These are phyloP conservation scores for Benitochromis conjunctus DNA, from an alignment of 2,113 vertebrate species.

Conservation along the genomic window DNA sequence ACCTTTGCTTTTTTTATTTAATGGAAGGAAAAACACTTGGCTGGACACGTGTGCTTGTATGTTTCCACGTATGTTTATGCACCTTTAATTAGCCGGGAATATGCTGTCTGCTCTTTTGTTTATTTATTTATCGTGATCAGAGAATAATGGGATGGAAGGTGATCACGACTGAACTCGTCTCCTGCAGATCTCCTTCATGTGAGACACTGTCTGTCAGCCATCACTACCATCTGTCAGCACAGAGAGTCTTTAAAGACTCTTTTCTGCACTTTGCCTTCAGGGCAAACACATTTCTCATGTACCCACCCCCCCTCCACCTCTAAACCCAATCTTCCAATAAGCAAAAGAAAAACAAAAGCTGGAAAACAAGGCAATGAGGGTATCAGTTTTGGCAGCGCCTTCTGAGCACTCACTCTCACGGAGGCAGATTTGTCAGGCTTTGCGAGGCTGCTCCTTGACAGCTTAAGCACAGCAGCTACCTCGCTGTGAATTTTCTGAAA, in stretches of 20 bases:
- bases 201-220: constrained; percentile 59
- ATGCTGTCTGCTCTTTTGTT: not conserved
- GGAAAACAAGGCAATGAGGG: constrained; percentile 50
- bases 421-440: constrained; percentile 65
- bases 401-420: constrained; percentile 29
- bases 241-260: constrained; percentile 59
- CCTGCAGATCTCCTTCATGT: constrained; percentile 41
- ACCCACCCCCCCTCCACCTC: not conserved
- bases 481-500: constrained; percentile 27
- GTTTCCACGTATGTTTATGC: not conserved
- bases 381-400: constrained; percentile 53
- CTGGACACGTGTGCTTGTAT: not conserved
- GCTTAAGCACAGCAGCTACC: constrained; percentile 47
- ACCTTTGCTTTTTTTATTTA: not conserved
- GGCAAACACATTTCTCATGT: constrained; percentile 63
- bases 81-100: constrained; percentile 5
- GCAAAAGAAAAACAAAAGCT: constrained; percentile 56
- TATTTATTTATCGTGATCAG: constrained; percentile 9
- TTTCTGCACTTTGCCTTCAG: constrained; percentile 59
- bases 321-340: constrained; percentile 35
- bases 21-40: not conserved
- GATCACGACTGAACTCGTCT: constrained; percentile 31
- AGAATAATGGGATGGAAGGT: not conserved
- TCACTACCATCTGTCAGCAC: constrained; percentile 62
- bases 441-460: constrained; percentile 50